A percentile compares a stretch with the other conserved stretches of the same genome.
phyloP scores from a whole-genome alignment of 2,113 vertebrate genomes.

The Otolemur garnettii region DNA sequence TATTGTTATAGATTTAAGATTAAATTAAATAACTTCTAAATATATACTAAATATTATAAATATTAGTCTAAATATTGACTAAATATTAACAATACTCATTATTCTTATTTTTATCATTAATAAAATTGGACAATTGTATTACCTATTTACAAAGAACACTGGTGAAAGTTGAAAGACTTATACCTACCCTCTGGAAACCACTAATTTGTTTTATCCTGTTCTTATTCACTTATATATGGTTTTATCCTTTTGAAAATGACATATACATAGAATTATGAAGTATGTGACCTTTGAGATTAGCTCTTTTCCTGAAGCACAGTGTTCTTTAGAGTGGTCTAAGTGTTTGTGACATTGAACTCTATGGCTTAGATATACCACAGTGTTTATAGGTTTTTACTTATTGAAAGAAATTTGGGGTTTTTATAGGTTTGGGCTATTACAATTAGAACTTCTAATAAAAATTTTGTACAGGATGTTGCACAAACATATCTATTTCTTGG shows the following conservation, averaged over 20 bases:
- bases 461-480: not conserved
- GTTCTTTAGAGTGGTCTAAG: not conserved
- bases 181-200: not conserved
- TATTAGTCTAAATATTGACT: not conserved
- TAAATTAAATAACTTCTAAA: not conserved
- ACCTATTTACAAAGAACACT: not conserved
- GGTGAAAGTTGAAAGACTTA: not conserved
- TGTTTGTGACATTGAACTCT: not conserved
- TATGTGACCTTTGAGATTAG: not conserved
- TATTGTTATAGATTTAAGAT: not conserved
- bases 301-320: not conserved
- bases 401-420: not conserved
- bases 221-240: no score
- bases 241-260: not conserved
- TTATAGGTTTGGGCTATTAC: not conserved
- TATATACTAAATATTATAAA: not conserved
- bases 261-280: not conserved
- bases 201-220: not conserved
- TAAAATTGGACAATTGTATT: not conserved
- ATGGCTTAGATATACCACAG: not conserved
- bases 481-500: not conserved
- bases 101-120: not conserved
- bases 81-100: not conserved
- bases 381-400: not conserved
- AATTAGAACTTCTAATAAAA: not conserved